These are phyloP conservation scores for Myotis vivesi DNA, from an alignment of 2,797 vertebrate species.

Conservation along the genomic window DNA sequence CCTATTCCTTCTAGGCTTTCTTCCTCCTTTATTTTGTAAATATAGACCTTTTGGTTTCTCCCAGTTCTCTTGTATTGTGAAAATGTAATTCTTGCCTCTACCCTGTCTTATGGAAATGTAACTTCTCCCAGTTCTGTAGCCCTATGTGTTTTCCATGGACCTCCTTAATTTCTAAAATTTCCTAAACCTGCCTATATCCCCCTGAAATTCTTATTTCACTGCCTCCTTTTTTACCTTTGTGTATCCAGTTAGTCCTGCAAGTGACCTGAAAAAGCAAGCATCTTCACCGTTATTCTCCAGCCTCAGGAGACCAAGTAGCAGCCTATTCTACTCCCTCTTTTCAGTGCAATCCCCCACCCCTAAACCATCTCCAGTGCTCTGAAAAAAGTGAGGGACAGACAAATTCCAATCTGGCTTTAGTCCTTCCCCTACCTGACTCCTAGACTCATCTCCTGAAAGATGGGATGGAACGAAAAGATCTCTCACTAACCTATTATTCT, in stretches of 20 bases:
- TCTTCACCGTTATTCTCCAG: not conserved
- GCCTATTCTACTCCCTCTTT: not conserved
- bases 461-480: not conserved
- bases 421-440: not conserved
- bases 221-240: not conserved
- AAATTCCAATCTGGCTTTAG: not conserved
- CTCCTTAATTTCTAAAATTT: too few relatives aligned
- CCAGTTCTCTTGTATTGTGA: too few relatives aligned
- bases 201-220: too few relatives aligned
- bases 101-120: too few relatives aligned
- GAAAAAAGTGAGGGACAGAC: not conserved
- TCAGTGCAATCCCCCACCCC: rapidly evolving
- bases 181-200: too few relatives aligned
- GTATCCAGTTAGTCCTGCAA: not conserved
- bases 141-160: too few relatives aligned
- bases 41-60: too few relatives aligned
- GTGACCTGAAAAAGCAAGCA: not conserved
- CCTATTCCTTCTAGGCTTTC: too few relatives aligned
- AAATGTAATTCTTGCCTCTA: too few relatives aligned
- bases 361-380: not conserved
- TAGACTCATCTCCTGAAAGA: not conserved
- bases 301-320: not conserved
- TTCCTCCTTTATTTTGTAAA: too few relatives aligned
- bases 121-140: too few relatives aligned
- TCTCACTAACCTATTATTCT: not conserved